Evolutionary conservation across 2,888 invertebrate genomes (phyloP).

Genomic region (Odontocerum albicorne): DNA sequence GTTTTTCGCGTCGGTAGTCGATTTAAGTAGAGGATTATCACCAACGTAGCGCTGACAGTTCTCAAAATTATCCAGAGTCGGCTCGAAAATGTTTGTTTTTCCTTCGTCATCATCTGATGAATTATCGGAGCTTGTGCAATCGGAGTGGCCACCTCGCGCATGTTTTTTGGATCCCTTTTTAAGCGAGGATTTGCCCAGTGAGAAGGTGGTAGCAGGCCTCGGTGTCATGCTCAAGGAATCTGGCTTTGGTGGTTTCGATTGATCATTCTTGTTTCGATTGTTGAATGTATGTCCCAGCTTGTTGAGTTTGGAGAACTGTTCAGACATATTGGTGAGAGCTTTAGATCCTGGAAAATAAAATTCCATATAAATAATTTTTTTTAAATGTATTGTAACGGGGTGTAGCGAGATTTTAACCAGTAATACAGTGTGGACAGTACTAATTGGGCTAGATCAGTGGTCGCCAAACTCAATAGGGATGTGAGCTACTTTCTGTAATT

Average conservation of each 20-base stretch:
- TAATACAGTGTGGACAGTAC: no score
- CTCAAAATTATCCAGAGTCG: constrained; percentile 55
- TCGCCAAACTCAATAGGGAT: no score
- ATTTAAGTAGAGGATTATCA: constrained; percentile 41
- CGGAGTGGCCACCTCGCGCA: constrained; percentile 66
- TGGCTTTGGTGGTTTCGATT: constrained; percentile 50
- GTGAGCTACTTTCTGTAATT: no score
- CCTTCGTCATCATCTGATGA: constrained; percentile 57
- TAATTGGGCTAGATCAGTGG: no score
- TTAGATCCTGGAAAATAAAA: constrained; percentile 66
- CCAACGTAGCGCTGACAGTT: constrained; percentile 56
- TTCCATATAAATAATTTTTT: neutral
- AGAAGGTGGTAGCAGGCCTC: constrained; percentile 55
- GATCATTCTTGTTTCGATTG: constrained; percentile 56
- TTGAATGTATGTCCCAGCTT: constrained; percentile 68
- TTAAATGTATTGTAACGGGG: no score
- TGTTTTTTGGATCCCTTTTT: constrained; percentile 56
- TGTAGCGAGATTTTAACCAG: no score
- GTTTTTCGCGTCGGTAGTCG: constrained; percentile 45
- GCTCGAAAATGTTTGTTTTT: constrained; percentile 54
- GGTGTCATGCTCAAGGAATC: constrained; percentile 47
- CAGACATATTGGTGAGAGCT: constrained; percentile 82
- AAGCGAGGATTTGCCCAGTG: constrained; percentile 51
- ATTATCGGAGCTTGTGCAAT: constrained; percentile 61
- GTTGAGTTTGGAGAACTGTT: constrained; percentile 84